Conservation (phyloP, 2,797 vertebrate species). For the Molossus molossus region DNA sequence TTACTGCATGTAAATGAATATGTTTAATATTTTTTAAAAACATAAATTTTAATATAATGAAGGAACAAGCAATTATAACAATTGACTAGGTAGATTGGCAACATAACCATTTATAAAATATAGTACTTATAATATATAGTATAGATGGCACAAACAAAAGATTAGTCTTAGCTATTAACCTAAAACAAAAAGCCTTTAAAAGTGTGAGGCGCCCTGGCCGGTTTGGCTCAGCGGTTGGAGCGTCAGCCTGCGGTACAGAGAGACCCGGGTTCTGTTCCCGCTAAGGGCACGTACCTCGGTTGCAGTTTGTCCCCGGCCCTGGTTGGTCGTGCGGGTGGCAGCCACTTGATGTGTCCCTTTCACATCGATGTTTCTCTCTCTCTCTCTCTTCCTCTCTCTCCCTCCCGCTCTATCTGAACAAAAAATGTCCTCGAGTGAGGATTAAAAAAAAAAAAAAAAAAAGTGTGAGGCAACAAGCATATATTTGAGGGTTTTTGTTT, state of each 20-base stretch:
- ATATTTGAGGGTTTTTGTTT: not conserved
- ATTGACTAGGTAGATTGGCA: not conserved
- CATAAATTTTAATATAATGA: not conserved
- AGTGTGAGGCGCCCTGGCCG: not conserved
- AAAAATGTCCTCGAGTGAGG: too few species aligned
- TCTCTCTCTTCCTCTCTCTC: too few species aligned
- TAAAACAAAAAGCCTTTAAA: not conserved
- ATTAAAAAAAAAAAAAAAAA: too few species aligned
- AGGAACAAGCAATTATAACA: conserved; percentile 21
- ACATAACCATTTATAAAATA: conserved; percentile 10
- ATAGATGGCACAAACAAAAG: not conserved
- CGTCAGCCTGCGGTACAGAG: too few species aligned
- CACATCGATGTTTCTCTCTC: too few species aligned
- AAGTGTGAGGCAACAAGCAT: not conserved
- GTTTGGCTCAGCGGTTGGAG: too few species aligned
- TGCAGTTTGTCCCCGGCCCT: too few species aligned
- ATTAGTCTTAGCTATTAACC: not conserved
- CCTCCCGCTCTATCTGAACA: too few species aligned
- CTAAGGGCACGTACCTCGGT: too few species aligned
- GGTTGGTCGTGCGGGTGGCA: too few species aligned
- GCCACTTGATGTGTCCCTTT: too few species aligned
- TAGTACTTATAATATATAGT: not conserved
- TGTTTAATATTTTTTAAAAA: not conserved
- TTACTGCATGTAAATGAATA: not conserved
- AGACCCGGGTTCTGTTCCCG: too few species aligned